Percentiles rank a stretch among this genome's conserved stretches.
phyloP scores from a whole-genome alignment of 2,797 vertebrate species.

The Brotula barbata region DNA sequence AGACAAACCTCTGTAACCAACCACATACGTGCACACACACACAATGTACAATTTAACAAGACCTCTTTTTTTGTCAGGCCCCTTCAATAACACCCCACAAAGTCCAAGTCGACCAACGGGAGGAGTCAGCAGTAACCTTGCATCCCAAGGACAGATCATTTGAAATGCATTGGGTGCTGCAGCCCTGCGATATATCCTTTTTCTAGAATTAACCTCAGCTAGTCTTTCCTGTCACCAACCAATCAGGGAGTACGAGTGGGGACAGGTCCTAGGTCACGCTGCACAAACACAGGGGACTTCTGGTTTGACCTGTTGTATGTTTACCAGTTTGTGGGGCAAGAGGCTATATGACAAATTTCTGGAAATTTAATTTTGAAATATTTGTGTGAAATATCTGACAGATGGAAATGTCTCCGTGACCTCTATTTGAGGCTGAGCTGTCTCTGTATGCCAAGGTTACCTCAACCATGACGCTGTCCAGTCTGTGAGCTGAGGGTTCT shows the following conservation, averaged over 20 bases:
- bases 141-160: conserved; percentile 77
- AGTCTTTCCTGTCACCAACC: conserved; percentile 69
- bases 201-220: conserved; percentile 71
- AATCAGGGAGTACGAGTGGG: conserved; percentile 62
- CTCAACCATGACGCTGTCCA: conserved; percentile 31
- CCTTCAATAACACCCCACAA: conserved; percentile 53
- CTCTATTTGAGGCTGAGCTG: conserved; percentile 53
- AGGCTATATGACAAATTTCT: conserved; percentile 54
- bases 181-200: conserved; percentile 66
- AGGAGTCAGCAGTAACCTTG: conserved; percentile 71
- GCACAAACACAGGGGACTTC: conserved; percentile 40
- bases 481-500: conserved; percentile 38
- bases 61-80: conserved; percentile 46
- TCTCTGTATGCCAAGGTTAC: conserved; percentile 64
- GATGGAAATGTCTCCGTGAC: conserved; percentile 58
- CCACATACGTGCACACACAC: conserved; percentile 28
- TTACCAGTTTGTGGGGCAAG: conserved; percentile 29
- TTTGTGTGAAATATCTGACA: conserved; percentile 42
- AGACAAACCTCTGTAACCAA: conserved; percentile 35
- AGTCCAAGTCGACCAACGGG: conserved; percentile 27
- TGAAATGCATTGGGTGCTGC: conserved; percentile 79
- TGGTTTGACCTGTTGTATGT: conserved; percentile 31
- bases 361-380: conserved; percentile 56
- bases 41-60: conserved; percentile 47
- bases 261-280: conserved; percentile 56